Evolutionary conservation across 2,888 invertebrate species (phyloP).

Genomic region (Melanostoma mellinum): DNA sequence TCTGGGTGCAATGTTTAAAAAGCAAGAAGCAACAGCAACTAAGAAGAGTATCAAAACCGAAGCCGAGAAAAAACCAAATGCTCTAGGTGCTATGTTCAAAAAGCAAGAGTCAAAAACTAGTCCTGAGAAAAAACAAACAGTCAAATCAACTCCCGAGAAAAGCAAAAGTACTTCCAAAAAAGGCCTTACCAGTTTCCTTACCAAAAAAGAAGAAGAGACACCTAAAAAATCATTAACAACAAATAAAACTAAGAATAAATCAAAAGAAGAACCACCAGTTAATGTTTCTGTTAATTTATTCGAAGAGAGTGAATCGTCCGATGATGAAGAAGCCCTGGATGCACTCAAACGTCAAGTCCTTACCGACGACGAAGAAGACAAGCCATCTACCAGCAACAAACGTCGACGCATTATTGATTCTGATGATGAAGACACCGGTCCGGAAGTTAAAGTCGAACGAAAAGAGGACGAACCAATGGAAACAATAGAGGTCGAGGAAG

Average conservation of each 20-base stretch:
- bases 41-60: slow-evolving; percentile 47
- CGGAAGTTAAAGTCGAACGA: slow-evolving; percentile 74
- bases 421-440: slow-evolving; percentile 77
- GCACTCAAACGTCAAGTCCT: slow-evolving; percentile 76
- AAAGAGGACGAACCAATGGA: slow-evolving; percentile 50
- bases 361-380: slow-evolving; percentile 74
- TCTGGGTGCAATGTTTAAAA: slow-evolving; percentile 24
- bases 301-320: slow-evolving; percentile 77
- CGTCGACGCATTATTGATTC: slow-evolving; percentile 79
- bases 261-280: slow-evolving; percentile 53
- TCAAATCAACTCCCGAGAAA: slow-evolving; percentile 35
- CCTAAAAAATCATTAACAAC: slow-evolving; percentile 68
- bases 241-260: slow-evolving; percentile 53
- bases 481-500: slow-evolving; percentile 37
- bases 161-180: slow-evolving; percentile 72
- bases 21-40: slow-evolving; percentile 23
- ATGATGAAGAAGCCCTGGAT: slow-evolving; percentile 79
- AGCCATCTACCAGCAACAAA: slow-evolving; percentile 74
- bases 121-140: slow-evolving; percentile 37
- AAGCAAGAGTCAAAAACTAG: slow-evolving; percentile 37
- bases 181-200: slow-evolving; percentile 76
- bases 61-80: slow-evolving; percentile 17
- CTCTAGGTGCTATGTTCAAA: slow-evolving; percentile 38
- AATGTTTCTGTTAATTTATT: slow-evolving; percentile 78
- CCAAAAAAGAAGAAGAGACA: slow-evolving; percentile 65